Percentiles rank a stretch among this genome's conserved stretches.
Conservation (phyloP, 1,140 invertebrate species). For the Alviniconcha marisindica region DNA sequence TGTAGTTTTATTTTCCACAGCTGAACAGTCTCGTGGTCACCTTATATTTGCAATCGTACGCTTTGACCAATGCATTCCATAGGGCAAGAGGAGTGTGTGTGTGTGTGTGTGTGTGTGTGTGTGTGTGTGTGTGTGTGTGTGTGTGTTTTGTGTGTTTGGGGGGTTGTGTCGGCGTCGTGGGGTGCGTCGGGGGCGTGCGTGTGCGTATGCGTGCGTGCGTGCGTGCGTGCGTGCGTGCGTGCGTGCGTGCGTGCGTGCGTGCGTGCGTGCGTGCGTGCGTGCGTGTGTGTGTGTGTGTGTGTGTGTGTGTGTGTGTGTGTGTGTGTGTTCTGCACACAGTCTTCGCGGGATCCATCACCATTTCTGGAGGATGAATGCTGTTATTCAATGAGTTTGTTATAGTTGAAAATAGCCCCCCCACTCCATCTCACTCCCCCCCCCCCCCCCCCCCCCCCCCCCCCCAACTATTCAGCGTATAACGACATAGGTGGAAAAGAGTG, state of each 20-base stretch:
- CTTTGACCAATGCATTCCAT: too few species aligned
- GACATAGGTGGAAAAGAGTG: too few species aligned
- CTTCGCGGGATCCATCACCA: background rate
- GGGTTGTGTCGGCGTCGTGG: background rate
- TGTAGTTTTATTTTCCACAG: too few species aligned
- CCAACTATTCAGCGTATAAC: too few species aligned
- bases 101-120: background rate
- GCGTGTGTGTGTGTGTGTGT: background rate
- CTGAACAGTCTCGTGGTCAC: too few species aligned
- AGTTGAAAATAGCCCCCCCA: too few species aligned
- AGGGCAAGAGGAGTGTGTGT: background rate
- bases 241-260: background rate
- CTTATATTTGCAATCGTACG: too few species aligned
- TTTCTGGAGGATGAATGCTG: background rate
- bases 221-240: background rate
- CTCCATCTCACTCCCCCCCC: too few species aligned
- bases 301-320: conserved; percentile 17
- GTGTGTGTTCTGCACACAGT: background rate
- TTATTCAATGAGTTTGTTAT: too few species aligned
- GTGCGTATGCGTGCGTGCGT: background rate
- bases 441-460: too few species aligned
- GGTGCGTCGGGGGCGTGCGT: background rate
- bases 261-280: background rate
- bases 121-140: background rate
- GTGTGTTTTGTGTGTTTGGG: background rate